Percentiles rank a stretch among this genome's conserved stretches.
Conservation (phyloP, 2,888 invertebrate genomes). For the Eledone cirrhosa region DNA sequence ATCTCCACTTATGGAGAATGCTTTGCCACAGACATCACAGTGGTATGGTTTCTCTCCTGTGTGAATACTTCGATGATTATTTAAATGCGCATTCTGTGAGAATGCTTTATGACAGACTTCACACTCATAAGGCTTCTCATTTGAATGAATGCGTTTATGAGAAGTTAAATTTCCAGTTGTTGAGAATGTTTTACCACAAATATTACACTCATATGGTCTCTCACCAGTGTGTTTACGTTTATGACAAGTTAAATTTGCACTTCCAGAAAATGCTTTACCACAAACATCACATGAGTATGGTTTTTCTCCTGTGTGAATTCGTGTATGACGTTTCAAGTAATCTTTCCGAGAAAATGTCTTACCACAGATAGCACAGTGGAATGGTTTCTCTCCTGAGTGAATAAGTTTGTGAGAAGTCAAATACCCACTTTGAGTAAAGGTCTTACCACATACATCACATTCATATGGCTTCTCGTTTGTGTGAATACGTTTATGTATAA, state of each 20-base stretch:
- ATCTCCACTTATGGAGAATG: neutral
- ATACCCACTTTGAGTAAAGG: too few relatives aligned
- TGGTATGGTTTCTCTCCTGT: too few relatives aligned
- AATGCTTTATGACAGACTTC: slow-evolving; percentile 6
- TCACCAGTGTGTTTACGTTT: too few relatives aligned
- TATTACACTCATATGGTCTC: too few relatives aligned
- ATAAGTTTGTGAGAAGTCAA: too few relatives aligned
- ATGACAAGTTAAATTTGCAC: too few relatives aligned
- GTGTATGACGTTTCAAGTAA: neutral
- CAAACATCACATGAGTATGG: neutral
- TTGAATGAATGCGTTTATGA: neutral
- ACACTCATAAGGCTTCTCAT: slow-evolving; percentile 16
- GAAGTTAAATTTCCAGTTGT: neutral
- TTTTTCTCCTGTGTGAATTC: slow-evolving; percentile 15
- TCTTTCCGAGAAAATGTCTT: neutral
- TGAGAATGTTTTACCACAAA: too few relatives aligned
- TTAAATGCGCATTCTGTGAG: neutral
- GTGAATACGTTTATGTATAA: neutral
- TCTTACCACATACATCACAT: too few relatives aligned
- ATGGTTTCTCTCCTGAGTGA: neutral
- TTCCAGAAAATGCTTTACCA: neutral
- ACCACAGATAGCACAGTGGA: neutral
- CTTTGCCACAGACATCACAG: neutral
- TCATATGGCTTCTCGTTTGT: too few relatives aligned
- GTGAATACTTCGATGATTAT: neutral